A percentile compares a stretch with the other conserved stretches of the same genome.
Evolutionary conservation across 2,797 vertebrate species (phyloP).

Genomic region (Chaetodon trifasciatus): DNA sequence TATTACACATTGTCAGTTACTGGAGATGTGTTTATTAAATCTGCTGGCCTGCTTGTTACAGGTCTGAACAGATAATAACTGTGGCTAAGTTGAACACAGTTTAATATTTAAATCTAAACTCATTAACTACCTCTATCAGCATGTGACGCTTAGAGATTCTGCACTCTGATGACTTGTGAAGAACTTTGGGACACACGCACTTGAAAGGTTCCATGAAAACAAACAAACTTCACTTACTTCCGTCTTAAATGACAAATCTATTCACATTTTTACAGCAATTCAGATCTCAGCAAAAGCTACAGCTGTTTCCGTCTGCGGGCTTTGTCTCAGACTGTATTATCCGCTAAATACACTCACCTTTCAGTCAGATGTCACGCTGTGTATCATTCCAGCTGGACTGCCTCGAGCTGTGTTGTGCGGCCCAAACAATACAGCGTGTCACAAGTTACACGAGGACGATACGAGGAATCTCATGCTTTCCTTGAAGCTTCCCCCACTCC

Average conservation of each 20-base stretch:
- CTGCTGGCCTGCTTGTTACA: background rate
- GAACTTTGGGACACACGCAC: background rate
- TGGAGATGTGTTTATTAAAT: background rate
- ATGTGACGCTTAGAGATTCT: background rate
- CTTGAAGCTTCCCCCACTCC: conserved; percentile 1
- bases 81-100: background rate
- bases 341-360: conserved; percentile 65
- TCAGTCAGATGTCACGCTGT: conserved; percentile 24
- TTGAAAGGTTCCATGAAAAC: background rate
- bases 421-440: conserved; percentile 31
- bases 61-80: background rate
- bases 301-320: background rate
- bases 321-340: background rate
- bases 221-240: background rate
- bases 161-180: background rate
- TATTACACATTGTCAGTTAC: background rate
- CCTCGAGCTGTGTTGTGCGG: background rate
- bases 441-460: conserved; percentile 2
- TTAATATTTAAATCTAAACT: background rate
- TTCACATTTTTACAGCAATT: background rate
- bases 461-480: conserved; percentile 9
- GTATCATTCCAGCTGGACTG: conserved; percentile 30
- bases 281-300: background rate
- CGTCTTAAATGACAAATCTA: background rate
- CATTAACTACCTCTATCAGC: background rate